Conservation (phyloP, 2,113 vertebrate species). For the Oreotrochilus melanogaster region DNA sequence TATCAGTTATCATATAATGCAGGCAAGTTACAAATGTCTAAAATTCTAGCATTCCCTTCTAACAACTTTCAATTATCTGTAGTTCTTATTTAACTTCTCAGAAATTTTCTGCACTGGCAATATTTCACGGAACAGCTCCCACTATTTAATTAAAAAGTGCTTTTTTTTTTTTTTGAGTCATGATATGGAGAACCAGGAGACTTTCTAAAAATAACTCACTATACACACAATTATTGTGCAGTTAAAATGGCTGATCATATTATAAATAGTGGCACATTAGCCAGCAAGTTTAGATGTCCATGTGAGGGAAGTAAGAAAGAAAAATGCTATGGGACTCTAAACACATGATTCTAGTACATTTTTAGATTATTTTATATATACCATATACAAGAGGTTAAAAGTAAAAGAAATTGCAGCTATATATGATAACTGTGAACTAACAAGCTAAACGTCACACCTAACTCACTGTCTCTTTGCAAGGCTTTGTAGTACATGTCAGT, state of each 20-base stretch:
- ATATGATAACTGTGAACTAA: not conserved
- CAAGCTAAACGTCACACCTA: not conserved
- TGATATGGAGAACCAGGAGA: slow-evolving; percentile 14
- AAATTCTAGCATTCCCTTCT: slow-evolving; percentile 53
- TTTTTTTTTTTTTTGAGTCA: slow-evolving; percentile 53
- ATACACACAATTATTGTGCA: not conserved
- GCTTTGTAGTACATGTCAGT: not conserved
- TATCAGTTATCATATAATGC: slow-evolving; percentile 13
- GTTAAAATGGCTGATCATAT: slow-evolving; percentile 10
- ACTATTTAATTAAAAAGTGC: slow-evolving; percentile 67
- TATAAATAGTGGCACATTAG: not conserved
- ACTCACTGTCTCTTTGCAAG: not conserved
- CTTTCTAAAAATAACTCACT: slow-evolving; percentile 60
- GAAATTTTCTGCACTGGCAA: slow-evolving; percentile 5
- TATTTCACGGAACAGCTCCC: slow-evolving; percentile 53
- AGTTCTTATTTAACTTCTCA: slow-evolving; percentile 34
- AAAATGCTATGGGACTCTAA: not conserved
- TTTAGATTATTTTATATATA: not conserved
- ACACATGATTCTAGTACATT: not conserved
- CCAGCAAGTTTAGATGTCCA: not conserved
- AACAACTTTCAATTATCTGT: slow-evolving; percentile 50
- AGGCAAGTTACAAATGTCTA: slow-evolving; percentile 36
- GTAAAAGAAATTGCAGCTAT: not conserved
- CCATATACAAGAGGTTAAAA: not conserved
- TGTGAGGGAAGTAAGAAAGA: not conserved